A percentile compares a stretch with the other conserved stretches of the same genome.
These are phyloP conservation scores for Leptura quadrifasciata DNA, from an alignment of 2,888 invertebrate species.

Conservation along the genomic window DNA sequence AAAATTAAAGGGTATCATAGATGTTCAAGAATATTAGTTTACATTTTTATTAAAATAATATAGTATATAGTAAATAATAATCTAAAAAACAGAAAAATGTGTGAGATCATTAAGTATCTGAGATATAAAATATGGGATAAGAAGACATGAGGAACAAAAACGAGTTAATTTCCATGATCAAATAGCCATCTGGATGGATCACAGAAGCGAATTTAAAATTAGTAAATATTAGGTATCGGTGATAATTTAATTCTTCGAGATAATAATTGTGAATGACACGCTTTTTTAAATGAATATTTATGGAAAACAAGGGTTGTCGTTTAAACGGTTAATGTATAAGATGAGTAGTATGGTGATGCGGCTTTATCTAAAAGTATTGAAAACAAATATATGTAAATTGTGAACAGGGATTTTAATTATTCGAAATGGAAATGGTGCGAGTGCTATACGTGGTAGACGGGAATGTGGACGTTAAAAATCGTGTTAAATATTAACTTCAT, in stretches of 20 bases:
- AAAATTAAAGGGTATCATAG: too few relatives aligned
- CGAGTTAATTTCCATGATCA: background rate
- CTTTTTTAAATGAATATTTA: background rate
- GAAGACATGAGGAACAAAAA: background rate
- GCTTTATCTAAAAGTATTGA: conserved; percentile 20
- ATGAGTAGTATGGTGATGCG: background rate
- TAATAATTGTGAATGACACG: background rate
- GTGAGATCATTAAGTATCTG: too few relatives aligned
- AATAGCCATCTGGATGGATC: background rate
- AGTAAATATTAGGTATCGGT: background rate
- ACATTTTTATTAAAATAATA: too few relatives aligned
- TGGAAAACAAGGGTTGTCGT: background rate
- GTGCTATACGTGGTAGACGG: conserved; percentile 28
- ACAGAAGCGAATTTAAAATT: background rate
- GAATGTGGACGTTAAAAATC: conserved; percentile 53
- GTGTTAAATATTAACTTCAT: conserved; percentile 63
- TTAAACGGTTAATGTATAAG: conserved; percentile 3
- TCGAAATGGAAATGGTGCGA: conserved; percentile 47
- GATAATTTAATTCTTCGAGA: background rate
- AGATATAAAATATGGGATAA: too few relatives aligned
- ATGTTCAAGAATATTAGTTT: too few relatives aligned
- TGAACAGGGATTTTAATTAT: conserved; percentile 49
- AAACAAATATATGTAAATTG: conserved; percentile 32
- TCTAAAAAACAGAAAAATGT: too few relatives aligned
- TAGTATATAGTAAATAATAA: too few relatives aligned